Conservation (phyloP, 2,113 vertebrate species). For the Scomber colias region DNA sequence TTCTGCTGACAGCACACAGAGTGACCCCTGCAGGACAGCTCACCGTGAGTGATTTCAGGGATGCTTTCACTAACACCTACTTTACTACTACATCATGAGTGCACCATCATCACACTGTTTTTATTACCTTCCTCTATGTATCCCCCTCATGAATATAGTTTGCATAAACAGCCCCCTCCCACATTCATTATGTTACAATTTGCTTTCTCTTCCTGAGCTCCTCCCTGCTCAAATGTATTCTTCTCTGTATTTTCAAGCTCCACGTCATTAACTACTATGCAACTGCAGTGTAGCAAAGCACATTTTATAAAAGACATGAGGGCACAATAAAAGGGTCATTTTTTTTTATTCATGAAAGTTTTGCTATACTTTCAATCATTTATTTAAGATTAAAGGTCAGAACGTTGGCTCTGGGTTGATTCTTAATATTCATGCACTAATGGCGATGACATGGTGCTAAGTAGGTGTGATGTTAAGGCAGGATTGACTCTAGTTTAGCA, state of each 20-base stretch:
- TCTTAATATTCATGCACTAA: too few relatives aligned
- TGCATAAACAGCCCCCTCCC: conserved; percentile 71
- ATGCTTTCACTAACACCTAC: neutral
- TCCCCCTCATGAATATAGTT: conserved; percentile 55
- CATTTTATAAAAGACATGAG: neutral
- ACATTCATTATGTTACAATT: conserved; percentile 66
- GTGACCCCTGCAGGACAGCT: conserved; percentile 87
- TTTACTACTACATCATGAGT: conserved; percentile 9
- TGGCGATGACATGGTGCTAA: too few relatives aligned
- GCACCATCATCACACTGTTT: conserved; percentile 13
- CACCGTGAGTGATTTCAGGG: conserved; percentile 87
- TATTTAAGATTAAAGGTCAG: too few relatives aligned
- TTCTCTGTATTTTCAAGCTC: conserved; percentile 19
- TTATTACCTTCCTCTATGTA: conserved; percentile 28
- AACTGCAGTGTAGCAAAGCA: neutral
- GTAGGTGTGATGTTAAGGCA: too few relatives aligned
- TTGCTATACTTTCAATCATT: too few relatives aligned
- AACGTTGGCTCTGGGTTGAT: too few relatives aligned
- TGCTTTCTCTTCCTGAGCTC: conserved; percentile 55
- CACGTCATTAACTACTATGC: conserved; percentile 17
- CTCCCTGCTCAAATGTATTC: conserved; percentile 33
- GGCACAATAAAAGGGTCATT: neutral
- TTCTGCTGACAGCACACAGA: conserved; percentile 88
- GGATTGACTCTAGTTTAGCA: too few relatives aligned
- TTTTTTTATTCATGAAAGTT: too few relatives aligned